phyloP scores from a whole-genome alignment of 1,140 invertebrate genomes.

The Nephotettix cincticeps region DNA sequence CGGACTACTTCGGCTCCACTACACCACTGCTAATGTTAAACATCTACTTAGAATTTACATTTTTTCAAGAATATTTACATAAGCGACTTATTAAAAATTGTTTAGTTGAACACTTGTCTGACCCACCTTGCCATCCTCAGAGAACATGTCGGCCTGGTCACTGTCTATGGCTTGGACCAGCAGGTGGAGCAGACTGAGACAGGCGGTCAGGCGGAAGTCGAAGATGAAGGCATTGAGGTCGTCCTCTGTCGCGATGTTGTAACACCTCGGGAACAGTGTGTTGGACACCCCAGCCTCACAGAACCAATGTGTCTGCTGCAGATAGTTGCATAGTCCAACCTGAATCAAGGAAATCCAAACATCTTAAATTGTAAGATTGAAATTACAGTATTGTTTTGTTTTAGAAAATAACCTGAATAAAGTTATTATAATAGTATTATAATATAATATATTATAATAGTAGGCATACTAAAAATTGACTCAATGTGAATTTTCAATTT shows the following conservation, averaged over 20 bases:
- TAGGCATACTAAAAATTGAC: too few species aligned
- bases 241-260: conserved; percentile 81
- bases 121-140: conserved; percentile 56
- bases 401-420: too few species aligned
- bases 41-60: too few species aligned
- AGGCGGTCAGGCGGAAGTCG: conserved; percentile 86
- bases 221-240: conserved; percentile 87
- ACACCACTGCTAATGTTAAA: too few species aligned
- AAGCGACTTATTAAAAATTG: too few species aligned
- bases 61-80: too few species aligned
- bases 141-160: conserved; percentile 45
- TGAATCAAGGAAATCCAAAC: conserved; percentile 37
- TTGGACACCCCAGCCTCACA: conserved; percentile 77
- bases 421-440: too few species aligned
- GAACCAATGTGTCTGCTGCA: conserved; percentile 88
- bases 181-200: conserved; percentile 78
- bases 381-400: background rate
- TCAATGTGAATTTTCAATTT: too few species aligned
- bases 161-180: conserved; percentile 58
- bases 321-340: conserved; percentile 72
- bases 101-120: too few species aligned
- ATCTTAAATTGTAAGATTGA: background rate
- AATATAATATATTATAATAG: too few species aligned
- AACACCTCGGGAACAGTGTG: conserved; percentile 83
- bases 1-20: too few species aligned